Conservation (phyloP, 2,797 vertebrate species). For the Hephaestus fuliginosus region DNA sequence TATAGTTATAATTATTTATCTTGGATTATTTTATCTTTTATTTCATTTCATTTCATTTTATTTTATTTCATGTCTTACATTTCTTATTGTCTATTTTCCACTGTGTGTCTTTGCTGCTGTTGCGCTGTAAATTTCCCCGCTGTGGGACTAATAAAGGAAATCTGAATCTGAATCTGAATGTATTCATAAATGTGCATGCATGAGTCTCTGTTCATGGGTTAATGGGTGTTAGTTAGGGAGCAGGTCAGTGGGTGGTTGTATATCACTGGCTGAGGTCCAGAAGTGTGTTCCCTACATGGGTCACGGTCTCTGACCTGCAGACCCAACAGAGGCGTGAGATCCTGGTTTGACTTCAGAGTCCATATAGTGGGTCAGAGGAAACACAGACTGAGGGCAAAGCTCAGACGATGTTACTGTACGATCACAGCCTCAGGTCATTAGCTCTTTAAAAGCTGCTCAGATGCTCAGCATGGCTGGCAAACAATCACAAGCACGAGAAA, state of each 20-base stretch:
- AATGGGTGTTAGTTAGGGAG: constrained; percentile 1
- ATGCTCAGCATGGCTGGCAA: not conserved
- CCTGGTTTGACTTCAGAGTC: constrained; percentile 3
- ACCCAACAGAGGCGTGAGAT: constrained; percentile 6
- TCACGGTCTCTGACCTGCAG: constrained; percentile 16
- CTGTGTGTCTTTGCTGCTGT: too few species aligned
- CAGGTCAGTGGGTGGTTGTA: constrained; percentile 1
- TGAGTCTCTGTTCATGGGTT: not conserved
- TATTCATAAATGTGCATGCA: not conserved
- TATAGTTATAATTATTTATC: too few species aligned
- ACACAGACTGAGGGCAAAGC: not conserved
- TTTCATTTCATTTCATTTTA: too few species aligned
- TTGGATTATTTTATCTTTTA: too few species aligned
- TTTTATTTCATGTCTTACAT: too few species aligned
- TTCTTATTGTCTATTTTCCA: too few species aligned
- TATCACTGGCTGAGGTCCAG: constrained; percentile 11
- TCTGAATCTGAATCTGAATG: not conserved
- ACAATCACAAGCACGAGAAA: not conserved
- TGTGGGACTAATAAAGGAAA: too few species aligned
- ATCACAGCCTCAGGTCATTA: not conserved
- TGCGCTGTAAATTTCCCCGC: too few species aligned
- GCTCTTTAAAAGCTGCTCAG: constrained; percentile 5
- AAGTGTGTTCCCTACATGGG: not conserved
- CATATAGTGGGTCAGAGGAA: constrained; percentile 2
- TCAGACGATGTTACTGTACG: not conserved